Base-by-base conservation (phyloP, 2,888 invertebrate genomes). In the Epiblema foenella region DNA sequence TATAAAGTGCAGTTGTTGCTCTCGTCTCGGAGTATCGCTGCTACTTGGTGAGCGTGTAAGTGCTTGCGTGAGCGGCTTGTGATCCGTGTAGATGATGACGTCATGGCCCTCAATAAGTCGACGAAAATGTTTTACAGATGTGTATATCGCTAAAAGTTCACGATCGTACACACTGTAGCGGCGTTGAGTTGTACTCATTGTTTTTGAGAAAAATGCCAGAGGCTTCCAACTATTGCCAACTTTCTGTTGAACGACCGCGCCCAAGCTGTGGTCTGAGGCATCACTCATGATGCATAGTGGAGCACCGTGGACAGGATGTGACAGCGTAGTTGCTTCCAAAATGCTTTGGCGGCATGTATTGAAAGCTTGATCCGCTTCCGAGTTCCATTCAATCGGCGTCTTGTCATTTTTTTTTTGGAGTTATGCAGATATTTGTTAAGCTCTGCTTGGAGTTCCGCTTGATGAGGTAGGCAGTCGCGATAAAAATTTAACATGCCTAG, bases 1-100 rank as follows among this genome's bases (percentile, higher is more conserved):
- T 1, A 76, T 77, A 29, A 75, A 77, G 2, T 75, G 69, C 5
- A 75, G 58, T 17, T 77, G 76, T n/a, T 75, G 46, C 8, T 73
- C 75, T 1, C 77, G 67, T 12, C 68, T 54, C 2, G 76, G 75
- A n/a, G 74, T 74, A 46, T 75, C 75, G 62, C 52, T 64, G 17
- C 10, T 73, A 49, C 73, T 74, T 10, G 71, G 37, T 18, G 68
- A 2, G 64, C 33, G 56, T 11, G 70, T 75, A 0, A 76, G 58
- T 0, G 75, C 74, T 17, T 72, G 70, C 0, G 66, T 10, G 0
- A 78, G 72, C 0, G 76, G 78, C 51, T 74, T 76, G 65, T 77
- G 75, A 46, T 76, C 77, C 1, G 75, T 75, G 52, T 71, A 75
- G 4, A 75, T 37, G 5, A 29, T 60, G 3, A 77, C 69, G 10